phyloP scores from a whole-genome alignment of 64 coral and sea anemone species.

The Stylophora pistillata region DNA sequence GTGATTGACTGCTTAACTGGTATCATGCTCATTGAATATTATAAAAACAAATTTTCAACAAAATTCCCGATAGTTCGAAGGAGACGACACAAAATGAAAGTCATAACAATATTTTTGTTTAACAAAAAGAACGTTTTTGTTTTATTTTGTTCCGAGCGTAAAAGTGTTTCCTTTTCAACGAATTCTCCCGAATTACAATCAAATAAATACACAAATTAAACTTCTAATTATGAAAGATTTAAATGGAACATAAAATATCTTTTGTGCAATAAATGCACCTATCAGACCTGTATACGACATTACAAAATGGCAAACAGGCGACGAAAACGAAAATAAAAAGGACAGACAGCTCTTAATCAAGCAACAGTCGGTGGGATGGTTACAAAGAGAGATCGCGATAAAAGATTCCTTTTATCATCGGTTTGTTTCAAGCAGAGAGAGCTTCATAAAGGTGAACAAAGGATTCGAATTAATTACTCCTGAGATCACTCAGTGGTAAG shows the following conservation, averaged over 20 bases:
- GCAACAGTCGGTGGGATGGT: neutral
- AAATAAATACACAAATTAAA: slow-evolving; percentile 1
- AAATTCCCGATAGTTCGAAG: neutral
- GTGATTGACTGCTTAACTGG: neutral
- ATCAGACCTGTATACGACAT: neutral
- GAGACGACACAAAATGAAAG: too few species aligned
- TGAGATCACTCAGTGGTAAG: neutral
- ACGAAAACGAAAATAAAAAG: neutral
- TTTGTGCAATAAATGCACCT: neutral
- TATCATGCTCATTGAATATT: neutral
- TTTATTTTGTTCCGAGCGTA: neutral
- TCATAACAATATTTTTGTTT: neutral
- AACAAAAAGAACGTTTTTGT: neutral
- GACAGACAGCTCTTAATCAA: neutral
- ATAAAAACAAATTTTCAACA: neutral
- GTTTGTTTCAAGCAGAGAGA: neutral
- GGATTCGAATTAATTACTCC: neutral
- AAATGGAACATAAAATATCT: neutral
- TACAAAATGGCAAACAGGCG: too few species aligned
- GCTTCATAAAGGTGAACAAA: neutral
- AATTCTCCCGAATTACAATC: neutral
- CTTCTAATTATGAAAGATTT: neutral
- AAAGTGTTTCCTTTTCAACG: slow-evolving; percentile 25
- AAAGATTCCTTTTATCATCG: neutral
- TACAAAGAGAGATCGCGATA: neutral